Evolutionary conservation across 2,113 vertebrate genomes (phyloP), one percentile per base, ranked within the genome.

Genomic region (Sardina pilchardus): DNA sequence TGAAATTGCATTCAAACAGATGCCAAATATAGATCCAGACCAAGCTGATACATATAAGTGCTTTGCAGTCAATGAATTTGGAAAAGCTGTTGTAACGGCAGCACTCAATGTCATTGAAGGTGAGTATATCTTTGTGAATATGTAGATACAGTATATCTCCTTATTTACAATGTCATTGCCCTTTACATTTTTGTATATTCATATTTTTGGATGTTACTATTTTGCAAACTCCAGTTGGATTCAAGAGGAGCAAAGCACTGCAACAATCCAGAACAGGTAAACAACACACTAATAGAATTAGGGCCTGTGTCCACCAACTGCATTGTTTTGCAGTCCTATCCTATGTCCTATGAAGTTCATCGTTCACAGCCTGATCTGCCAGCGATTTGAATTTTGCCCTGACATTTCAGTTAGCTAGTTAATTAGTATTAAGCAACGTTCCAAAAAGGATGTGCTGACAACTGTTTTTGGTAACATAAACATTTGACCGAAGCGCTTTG

Each of bases 1-100:
- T 1, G n/a, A n/a, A 26, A 39, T 78, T 78, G 36, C 24, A 34
- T 53, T 87, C 88, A 88, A 83, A 85, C 86, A 99, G 97, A 93
- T 99, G 85, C 95, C 92, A 26, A 93, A 93, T 83, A 89, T 97
- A 80, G 93, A 89, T 0, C 10, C 81, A 0, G 92, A 93, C 17
- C 96, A 97, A 91, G 93, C 94, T 0, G 97, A 96, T 67, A 87
- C 96, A 80, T 98, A 97, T 85, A 96, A 94, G 82, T 98, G 96
- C 91, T 90, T 12, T 0, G 96, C 96, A 0, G 89, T 85, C 50
- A 99, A 98, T 81, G 89, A 92, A 4, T 98, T 95, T 0, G 97
- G 97, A 83, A 96, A 95, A 92, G 97, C 96, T 9, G 2, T 91
- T 0, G 97, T 97, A 83, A 94, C 94, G 0, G 95, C 88, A 0